A percentile compares a stretch with the other conserved stretches of the same genome.
Conservation (phyloP, 1,140 invertebrate genomes). For the Scylla paramamosain region DNA sequence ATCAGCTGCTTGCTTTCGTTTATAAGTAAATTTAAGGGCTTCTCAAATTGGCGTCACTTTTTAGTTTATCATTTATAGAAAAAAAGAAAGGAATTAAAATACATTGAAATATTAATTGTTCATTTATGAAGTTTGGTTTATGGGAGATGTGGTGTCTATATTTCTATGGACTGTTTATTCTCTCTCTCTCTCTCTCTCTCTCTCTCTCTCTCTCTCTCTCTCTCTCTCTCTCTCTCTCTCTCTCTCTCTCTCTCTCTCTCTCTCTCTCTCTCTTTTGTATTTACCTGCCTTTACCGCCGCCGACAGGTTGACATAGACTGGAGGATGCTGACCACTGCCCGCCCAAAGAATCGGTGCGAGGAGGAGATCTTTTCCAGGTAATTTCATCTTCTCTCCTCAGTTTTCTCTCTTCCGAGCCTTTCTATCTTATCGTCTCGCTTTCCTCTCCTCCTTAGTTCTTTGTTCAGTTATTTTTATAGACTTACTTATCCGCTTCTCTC, state of each 20-base stretch:
- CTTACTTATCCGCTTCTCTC: not conserved
- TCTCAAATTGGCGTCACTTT: too few relatives aligned
- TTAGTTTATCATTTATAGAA: too few relatives aligned
- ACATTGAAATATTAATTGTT: too few relatives aligned
- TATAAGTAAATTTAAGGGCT: too few relatives aligned
- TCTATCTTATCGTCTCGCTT: too few relatives aligned
- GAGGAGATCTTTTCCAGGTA: slow-evolving; percentile 93
- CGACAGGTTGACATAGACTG: slow-evolving; percentile 89
- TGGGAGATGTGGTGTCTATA: too few relatives aligned
- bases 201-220: slow-evolving; percentile 9
- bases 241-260: slow-evolving; percentile 33
- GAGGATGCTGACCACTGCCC: slow-evolving; percentile 92
- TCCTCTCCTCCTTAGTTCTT: too few relatives aligned
- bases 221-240: slow-evolving; percentile 13
- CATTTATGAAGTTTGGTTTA: too few relatives aligned
- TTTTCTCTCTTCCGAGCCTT: not conserved
- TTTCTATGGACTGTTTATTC: not conserved
- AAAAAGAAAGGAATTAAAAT: too few relatives aligned
- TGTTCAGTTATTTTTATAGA: not conserved
- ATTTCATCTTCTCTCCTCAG: not conserved
- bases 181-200: not conserved
- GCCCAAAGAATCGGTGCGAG: slow-evolving; percentile 90
- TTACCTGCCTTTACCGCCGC: too few relatives aligned
- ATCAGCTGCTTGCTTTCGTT: too few relatives aligned
- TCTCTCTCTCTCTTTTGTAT: not conserved